Percentiles rank a stretch among this genome's conserved stretches.
Conservation (phyloP, 2,888 invertebrate genomes). For the Cremastinae sp. region DNA sequence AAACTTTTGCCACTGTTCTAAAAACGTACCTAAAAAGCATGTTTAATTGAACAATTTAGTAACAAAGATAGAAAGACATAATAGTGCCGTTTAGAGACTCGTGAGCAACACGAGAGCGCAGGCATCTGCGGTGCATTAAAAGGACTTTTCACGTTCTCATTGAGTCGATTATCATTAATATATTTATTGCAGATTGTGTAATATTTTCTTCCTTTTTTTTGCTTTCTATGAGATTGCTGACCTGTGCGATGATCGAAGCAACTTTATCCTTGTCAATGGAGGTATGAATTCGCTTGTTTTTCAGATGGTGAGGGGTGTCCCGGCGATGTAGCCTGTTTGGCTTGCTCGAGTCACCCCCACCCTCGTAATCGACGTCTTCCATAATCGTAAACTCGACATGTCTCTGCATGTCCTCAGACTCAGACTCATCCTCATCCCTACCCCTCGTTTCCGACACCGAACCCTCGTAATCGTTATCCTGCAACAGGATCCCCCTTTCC, state of each 20-base stretch:
- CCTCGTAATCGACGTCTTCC: slow-evolving; percentile 79
- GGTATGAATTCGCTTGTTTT: slow-evolving; percentile 95
- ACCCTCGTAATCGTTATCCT: slow-evolving; percentile 79
- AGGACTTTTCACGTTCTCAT: slow-evolving; percentile 42
- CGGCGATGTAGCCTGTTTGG: slow-evolving; percentile 90
- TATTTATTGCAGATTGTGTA: slow-evolving; percentile 10
- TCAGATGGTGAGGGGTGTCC: slow-evolving; percentile 99
- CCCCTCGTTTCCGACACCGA: slow-evolving; percentile 84
- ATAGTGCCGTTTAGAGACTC: slow-evolving; percentile 50
- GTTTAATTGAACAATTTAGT: slow-evolving; percentile 40
- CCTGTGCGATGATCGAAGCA: slow-evolving; percentile 87
- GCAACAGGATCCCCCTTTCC: slow-evolving; percentile 65
- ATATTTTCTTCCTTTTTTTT: slow-evolving; percentile 15
- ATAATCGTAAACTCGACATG: slow-evolving; percentile 78
- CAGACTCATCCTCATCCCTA: slow-evolving; percentile 83
- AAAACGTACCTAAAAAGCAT: slow-evolving; percentile 55
- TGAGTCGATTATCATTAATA: slow-evolving; percentile 28
- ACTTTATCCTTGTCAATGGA: slow-evolving; percentile 87
- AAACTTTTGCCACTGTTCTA: slow-evolving; percentile 49
- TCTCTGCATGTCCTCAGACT: slow-evolving; percentile 83
- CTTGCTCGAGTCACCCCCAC: slow-evolving; percentile 81
- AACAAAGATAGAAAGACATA: slow-evolving; percentile 26
- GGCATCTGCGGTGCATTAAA: slow-evolving; percentile 58
- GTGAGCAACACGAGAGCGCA: slow-evolving; percentile 52
- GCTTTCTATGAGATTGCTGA: slow-evolving; percentile 74